Evolutionary conservation across 2,797 vertebrate species (phyloP).

Genomic region (Eospalax fontanierii): DNA sequence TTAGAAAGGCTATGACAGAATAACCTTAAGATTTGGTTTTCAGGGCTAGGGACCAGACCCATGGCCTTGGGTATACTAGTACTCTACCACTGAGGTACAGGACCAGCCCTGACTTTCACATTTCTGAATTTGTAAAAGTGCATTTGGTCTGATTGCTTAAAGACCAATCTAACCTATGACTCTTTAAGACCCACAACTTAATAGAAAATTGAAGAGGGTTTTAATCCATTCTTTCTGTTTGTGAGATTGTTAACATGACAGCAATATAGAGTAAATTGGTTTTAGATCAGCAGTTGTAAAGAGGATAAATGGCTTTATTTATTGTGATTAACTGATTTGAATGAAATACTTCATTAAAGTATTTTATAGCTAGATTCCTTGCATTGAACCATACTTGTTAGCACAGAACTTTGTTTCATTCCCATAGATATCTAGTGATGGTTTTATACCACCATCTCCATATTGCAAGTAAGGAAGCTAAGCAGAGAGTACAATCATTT

Average conservation of each 20-base stretch:
- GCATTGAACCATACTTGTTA: background rate
- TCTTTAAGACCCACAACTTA: conserved; percentile 23
- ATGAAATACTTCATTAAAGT: background rate
- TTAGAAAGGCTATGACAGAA: conserved; percentile 36
- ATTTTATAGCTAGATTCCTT: conserved; percentile 39
- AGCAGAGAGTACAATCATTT: conserved; percentile 41
- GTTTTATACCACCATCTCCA: background rate
- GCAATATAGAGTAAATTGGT: conserved; percentile 2
- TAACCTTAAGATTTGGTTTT: background rate
- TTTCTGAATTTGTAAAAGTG: conserved; percentile 55
- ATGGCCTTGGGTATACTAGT: background rate
- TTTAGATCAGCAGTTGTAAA: conserved; percentile 10
- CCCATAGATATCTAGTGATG: background rate
- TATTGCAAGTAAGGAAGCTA: conserved; percentile 15
- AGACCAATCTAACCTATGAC: background rate
- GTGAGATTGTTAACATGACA: conserved; percentile 13
- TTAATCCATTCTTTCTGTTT: background rate
- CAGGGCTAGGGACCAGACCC: background rate
- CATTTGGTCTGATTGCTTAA: background rate
- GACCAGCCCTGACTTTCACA: background rate
- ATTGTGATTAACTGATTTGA: conserved; percentile 51
- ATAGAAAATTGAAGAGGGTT: background rate
- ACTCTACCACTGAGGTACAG: background rate
- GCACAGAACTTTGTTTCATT: conserved; percentile 6
- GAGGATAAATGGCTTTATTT: conserved; percentile 42